Evolutionary conservation across 2,888 invertebrate species (phyloP), one percentile per base, ranked within the genome.

Genomic region (Halictus ligatus): DNA sequence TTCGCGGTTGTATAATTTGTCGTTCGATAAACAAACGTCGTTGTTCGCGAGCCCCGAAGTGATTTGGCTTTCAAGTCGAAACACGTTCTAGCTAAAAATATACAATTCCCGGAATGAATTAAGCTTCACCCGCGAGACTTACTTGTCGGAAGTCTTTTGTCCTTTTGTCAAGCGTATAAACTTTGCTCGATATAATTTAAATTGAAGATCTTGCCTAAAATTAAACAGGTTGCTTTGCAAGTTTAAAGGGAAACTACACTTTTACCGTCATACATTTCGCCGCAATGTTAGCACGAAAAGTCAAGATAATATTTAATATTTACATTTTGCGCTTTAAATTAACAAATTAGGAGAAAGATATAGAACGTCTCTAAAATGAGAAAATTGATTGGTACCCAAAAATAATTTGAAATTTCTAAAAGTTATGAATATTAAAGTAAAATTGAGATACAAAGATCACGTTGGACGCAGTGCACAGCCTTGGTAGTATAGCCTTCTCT

Each of bases 31-130:
- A 79, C 74, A 78, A 79, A 82, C 74, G 25, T 46, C 46, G 29
- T 64, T 35, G 80, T 54, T 25, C 54, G 35, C 54, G 35, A 25
- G n/a, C 48, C 35, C 43, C 69, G 64, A 75, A 82, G 25, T 79
- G 58, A 81, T 81, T 73, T 29, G 64, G 46, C 78, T 67, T 58
- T 40, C 46, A 15, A 43, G 25, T 69, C 18, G 46, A 69, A 50
- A 58, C 15, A 25, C 35, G 48, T 75, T 69, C 18, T 18, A 0
- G 15, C 72, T 78, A 72, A 72, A 72, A 64, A 60, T 69, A 79
- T 40, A 74, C 79, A 67, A 79, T 79, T 79, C 67, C 73, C 1
- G 12, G 69, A 82, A 82, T 75, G 82, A 82, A 82, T 82, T 75
- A 71, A 75, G 46, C 48, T 69, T 54, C 46, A n/a, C 46, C 5